phyloP scores from a whole-genome alignment of 2,888 invertebrate genomes.

The Pogonocherus hispidulus region DNA sequence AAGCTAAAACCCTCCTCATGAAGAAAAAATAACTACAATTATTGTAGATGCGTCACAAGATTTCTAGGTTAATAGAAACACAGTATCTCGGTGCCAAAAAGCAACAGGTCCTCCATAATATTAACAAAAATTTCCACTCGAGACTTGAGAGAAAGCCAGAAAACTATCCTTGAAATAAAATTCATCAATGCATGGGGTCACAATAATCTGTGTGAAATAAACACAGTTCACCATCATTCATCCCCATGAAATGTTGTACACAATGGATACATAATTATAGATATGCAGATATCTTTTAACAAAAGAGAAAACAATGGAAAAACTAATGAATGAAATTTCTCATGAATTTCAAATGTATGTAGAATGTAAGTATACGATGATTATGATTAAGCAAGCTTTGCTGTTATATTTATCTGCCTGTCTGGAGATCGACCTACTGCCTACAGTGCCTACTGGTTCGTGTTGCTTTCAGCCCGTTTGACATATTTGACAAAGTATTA shows the following conservation, averaged over 20 bases:
- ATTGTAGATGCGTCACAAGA: conserved; percentile 9
- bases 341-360: neutral
- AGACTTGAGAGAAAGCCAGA: conserved; percentile 13
- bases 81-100: neutral
- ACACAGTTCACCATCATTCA: neutral
- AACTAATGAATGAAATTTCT: too few species aligned
- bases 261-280: neutral
- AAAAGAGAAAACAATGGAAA: too few species aligned
- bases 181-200: neutral
- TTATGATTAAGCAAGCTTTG: neutral
- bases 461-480: neutral
- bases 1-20: conserved; percentile 3
- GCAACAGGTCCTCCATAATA: conserved; percentile 8
- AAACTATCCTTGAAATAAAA: conserved; percentile 13
- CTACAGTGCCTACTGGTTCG: too few species aligned
- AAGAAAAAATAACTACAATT: conserved; percentile 2
- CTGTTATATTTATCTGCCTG: neutral
- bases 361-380: neutral
- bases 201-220: neutral
- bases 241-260: neutral
- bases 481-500: neutral
- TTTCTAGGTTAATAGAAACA: conserved; percentile 8
- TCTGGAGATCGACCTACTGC: neutral
- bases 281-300: too few species aligned
- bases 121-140: conserved; percentile 10